Percentiles rank a stretch among this genome's conserved stretches.
phyloP scores from a whole-genome alignment of 1,140 invertebrate species.

The Cydia fagiglandana region DNA sequence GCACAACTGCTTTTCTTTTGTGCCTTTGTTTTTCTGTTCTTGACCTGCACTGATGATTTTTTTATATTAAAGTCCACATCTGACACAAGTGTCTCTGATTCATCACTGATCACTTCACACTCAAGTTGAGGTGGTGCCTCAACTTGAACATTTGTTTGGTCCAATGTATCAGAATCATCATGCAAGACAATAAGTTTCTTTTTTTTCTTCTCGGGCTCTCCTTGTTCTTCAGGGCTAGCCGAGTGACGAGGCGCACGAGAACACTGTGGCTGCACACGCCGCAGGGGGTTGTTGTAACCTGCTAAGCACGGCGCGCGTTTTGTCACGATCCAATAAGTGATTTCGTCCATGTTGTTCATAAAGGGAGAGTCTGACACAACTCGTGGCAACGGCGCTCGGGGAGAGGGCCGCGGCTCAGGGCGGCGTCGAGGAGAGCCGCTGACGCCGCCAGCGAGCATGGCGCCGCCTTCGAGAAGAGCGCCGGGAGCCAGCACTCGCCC shows the following conservation, averaged over 20 bases:
- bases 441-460: constrained; percentile 1
- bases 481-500: constrained; percentile 47
- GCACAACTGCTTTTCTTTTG: constrained; percentile 53
- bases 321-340: constrained; percentile 69
- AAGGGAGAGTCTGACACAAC: constrained; percentile 51
- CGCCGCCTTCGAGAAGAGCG: constrained; percentile 29
- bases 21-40: constrained; percentile 52
- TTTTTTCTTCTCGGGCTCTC: constrained; percentile 54
- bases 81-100: constrained; percentile 52
- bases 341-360: constrained; percentile 74
- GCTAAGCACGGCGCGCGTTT: constrained; percentile 69
- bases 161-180: constrained; percentile 57
- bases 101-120: constrained; percentile 45
- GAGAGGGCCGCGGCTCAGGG: constrained; percentile 14
- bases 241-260: constrained; percentile 35
- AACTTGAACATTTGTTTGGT: constrained; percentile 65
- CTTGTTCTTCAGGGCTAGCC: constrained; percentile 1
- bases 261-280: constrained; percentile 54
- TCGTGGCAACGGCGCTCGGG: constrained; percentile 12
- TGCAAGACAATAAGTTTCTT: constrained; percentile 59
- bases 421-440: constrained; percentile 32
- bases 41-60: constrained; percentile 49
- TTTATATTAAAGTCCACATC: constrained; percentile 68
- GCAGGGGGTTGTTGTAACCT: constrained; percentile 62
- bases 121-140: constrained; percentile 54